phyloP scores from a whole-genome alignment of 2,113 vertebrate genomes.

The Girardinichthys multiradiatus region DNA sequence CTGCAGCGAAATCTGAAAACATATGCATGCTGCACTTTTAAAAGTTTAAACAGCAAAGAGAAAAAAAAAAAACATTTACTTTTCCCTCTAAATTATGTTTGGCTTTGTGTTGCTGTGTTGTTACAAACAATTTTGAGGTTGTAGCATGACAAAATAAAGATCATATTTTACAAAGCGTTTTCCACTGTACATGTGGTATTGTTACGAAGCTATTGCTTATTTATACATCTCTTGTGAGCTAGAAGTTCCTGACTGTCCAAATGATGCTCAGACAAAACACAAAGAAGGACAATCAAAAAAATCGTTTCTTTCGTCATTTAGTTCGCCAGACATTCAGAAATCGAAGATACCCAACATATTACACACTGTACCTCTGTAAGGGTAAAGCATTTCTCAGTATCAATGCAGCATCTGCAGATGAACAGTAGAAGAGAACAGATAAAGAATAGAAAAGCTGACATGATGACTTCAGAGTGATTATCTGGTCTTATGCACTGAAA shows the following conservation, averaged over 20 bases:
- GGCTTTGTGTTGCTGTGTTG: too few species aligned
- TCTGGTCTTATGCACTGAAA: slow-evolving; percentile 70
- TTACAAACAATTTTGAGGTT: too few species aligned
- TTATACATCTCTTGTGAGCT: neutral
- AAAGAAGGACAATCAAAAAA: too few species aligned
- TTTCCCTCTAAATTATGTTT: too few species aligned
- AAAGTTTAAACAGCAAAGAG: too few species aligned
- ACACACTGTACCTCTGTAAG: slow-evolving; percentile 38
- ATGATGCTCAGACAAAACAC: slow-evolving; percentile 11
- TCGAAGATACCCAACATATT: slow-evolving; percentile 5
- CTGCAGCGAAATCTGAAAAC: too few species aligned
- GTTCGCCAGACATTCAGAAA: slow-evolving; percentile 13
- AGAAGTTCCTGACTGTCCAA: neutral
- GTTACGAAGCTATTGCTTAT: too few species aligned
- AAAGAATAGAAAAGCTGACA: slow-evolving; percentile 44
- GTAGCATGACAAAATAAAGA: too few species aligned
- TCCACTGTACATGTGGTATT: too few species aligned
- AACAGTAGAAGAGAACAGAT: slow-evolving; percentile 8
- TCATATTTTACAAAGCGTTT: too few species aligned
- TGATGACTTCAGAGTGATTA: slow-evolving; percentile 71
- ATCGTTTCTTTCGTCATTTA: slow-evolving; percentile 17
- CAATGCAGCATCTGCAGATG: slow-evolving; percentile 48
- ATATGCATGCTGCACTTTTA: too few species aligned
- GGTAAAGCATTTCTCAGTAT: slow-evolving; percentile 39
- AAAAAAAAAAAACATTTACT: too few species aligned